A percentile compares a stretch with the other conserved stretches of the same genome.
Conservation (phyloP, 2,113 vertebrate species). For the Leiothrix lutea region DNA sequence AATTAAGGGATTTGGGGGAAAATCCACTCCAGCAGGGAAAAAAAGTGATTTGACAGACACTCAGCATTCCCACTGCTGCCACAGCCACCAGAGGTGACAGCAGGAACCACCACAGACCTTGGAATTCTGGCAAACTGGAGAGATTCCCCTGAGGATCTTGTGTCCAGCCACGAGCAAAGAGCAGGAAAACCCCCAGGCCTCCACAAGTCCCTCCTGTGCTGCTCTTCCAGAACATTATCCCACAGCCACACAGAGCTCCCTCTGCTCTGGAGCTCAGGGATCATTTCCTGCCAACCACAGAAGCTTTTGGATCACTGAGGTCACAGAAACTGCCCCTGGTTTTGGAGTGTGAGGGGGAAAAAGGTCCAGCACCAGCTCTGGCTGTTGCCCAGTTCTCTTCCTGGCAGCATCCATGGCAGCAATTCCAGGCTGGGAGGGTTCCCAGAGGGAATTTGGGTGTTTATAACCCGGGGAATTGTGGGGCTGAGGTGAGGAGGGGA, state of each 20-base stretch:
- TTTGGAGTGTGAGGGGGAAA: background rate
- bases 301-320: background rate
- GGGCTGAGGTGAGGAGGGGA: background rate
- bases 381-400: background rate
- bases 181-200: background rate
- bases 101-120: background rate
- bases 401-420: background rate
- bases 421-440: background rate
- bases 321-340: background rate
- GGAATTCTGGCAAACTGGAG: background rate
- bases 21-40: background rate
- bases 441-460: background rate
- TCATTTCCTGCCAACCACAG: background rate
- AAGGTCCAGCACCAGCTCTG: background rate
- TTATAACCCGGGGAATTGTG: background rate
- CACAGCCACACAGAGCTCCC: background rate
- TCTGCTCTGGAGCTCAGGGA: background rate
- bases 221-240: background rate
- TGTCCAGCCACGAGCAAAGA: background rate
- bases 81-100: background rate
- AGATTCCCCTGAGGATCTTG: background rate
- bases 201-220: background rate
- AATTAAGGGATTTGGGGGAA: accelerated
- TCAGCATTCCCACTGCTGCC: background rate
- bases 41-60: accelerated